Conservation (phyloP, 2,797 vertebrate species). For the Myotis daubentonii region DNA sequence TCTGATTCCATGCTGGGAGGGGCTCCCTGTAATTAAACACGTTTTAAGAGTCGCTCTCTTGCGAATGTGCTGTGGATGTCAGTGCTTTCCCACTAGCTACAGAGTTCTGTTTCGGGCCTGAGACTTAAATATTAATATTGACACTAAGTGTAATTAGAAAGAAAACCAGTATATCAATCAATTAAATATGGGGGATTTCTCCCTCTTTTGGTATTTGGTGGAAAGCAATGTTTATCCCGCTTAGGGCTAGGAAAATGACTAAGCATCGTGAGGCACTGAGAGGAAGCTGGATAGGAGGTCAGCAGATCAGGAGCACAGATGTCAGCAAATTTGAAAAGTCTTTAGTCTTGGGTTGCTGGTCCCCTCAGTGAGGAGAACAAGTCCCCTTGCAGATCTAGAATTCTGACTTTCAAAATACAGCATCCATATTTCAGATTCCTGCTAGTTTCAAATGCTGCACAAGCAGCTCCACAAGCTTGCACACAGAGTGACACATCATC, state of each 20-base stretch:
- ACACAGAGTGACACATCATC: not conserved
- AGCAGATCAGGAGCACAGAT: not conserved
- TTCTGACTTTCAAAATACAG: conserved; percentile 1
- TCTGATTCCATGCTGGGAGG: conserved; percentile 58
- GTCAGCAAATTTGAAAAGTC: not conserved
- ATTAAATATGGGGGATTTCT: not conserved
- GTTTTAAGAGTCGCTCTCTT: conserved; percentile 67
- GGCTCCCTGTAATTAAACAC: conserved; percentile 69
- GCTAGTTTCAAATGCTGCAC: not conserved
- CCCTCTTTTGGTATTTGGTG: not conserved
- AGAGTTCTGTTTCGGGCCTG: conserved; percentile 45
- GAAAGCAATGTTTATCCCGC: not conserved
- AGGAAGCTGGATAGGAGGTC: not conserved
- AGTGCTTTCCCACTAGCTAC: conserved; percentile 55
- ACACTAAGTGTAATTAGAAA: conserved; percentile 18
- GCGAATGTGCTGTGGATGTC: not conserved
- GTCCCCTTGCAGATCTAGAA: not conserved
- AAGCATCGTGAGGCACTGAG: not conserved
- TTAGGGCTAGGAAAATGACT: conserved; percentile 2
- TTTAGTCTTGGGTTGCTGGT: not conserved
- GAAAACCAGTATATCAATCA: not conserved
- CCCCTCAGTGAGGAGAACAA: not conserved
- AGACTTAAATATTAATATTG: conserved; percentile 41
- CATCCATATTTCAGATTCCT: not conserved
- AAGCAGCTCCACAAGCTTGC: not conserved